phyloP scores from a whole-genome alignment of 1,140 invertebrate genomes.

The Neuroterus valhalla region DNA sequence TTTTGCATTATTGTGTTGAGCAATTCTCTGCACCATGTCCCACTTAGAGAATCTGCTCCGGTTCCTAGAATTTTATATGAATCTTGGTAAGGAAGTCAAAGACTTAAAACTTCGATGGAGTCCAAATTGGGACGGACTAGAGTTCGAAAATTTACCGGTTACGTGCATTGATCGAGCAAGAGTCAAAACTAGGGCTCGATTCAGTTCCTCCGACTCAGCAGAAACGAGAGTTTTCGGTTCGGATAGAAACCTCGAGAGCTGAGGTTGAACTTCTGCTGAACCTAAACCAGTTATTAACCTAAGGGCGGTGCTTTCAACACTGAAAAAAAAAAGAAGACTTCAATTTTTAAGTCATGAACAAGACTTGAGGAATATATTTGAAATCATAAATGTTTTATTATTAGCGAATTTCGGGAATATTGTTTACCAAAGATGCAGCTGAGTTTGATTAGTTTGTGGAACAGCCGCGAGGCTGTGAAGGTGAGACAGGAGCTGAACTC shows the following conservation, averaged over 20 bases:
- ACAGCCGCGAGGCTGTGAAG: slow-evolving; percentile 91
- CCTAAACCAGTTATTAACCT: slow-evolving; percentile 93
- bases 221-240: slow-evolving; percentile 94
- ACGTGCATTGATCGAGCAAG: slow-evolving; percentile 96
- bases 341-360: slow-evolving; percentile 2
- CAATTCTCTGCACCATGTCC: slow-evolving; percentile 93
- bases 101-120: too few species aligned
- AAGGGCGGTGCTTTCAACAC: slow-evolving; percentile 94
- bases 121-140: background rate
- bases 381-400: slow-evolving; percentile 34
- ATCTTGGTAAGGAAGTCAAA: too few species aligned
- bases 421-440: slow-evolving; percentile 90
- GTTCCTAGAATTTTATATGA: slow-evolving; percentile 63
- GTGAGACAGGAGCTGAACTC: slow-evolving; percentile 92
- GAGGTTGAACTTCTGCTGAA: slow-evolving; percentile 93
- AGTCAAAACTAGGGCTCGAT: slow-evolving; percentile 92
- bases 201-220: slow-evolving; percentile 95
- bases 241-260: slow-evolving; percentile 89
- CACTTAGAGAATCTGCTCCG: slow-evolving; percentile 79
- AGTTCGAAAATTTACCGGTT: slow-evolving; percentile 78
- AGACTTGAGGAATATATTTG: slow-evolving; percentile 29
- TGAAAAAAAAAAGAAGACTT: slow-evolving; percentile 65
- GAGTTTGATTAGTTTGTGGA: slow-evolving; percentile 95
- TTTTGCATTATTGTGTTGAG: slow-evolving; percentile 93
- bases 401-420: background rate